These are phyloP conservation scores for Pachyramphus minor DNA, from an alignment of 2,113 vertebrate species.

Conservation along the genomic window DNA sequence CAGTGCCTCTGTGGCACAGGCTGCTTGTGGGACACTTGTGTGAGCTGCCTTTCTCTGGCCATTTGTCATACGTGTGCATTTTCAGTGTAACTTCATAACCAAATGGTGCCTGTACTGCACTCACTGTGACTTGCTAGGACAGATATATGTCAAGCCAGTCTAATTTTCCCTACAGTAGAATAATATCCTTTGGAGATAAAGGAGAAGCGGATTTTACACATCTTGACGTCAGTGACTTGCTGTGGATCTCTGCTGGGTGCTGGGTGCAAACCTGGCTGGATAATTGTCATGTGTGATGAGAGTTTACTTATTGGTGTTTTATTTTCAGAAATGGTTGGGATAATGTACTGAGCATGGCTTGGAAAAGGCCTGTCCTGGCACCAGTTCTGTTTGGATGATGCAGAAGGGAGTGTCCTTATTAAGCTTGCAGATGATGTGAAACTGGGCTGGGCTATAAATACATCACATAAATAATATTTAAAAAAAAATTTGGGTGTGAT, in stretches of 20 bases:
- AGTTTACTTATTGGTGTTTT: accelerated
- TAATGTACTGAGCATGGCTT: not conserved
- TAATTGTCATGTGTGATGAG: not conserved
- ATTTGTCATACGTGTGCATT: not conserved
- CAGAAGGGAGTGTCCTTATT: not conserved
- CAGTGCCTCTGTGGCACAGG: not conserved
- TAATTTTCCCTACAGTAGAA: not conserved
- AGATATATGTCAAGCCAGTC: not conserved
- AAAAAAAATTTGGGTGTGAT: not conserved
- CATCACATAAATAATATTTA: not conserved
- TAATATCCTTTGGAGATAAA: not conserved
- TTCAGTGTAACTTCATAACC: constrained; percentile 15
- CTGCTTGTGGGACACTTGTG: not conserved
- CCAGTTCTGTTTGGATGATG: not conserved
- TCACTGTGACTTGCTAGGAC: not conserved
- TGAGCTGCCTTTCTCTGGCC: not conserved
- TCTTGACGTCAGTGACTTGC: not conserved
- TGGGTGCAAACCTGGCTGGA: not conserved
- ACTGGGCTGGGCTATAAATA: not conserved
- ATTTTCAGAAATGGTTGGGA: not conserved
- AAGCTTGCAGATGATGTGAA: not conserved
- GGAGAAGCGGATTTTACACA: not conserved
- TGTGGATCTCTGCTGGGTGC: not conserved
- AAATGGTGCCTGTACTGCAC: not conserved
- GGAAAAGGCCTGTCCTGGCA: not conserved